These are phyloP conservation scores for Poeciliopsis occidentalis DNA, from an alignment of 2,113 vertebrate species.

Conservation along the genomic window DNA sequence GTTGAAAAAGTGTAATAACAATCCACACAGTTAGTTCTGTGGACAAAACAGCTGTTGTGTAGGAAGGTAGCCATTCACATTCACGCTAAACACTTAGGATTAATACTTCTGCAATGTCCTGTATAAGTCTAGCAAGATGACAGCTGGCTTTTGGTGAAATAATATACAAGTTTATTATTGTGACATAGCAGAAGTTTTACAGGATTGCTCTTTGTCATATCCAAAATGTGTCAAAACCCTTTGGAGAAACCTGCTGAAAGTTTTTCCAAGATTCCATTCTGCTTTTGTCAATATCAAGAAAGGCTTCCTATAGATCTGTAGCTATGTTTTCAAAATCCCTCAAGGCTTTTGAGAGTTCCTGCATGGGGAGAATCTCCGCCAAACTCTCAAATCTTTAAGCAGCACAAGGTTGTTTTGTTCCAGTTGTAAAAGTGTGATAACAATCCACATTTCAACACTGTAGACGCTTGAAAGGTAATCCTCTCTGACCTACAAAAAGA, in stretches of 20 bases:
- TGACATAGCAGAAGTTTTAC: neutral
- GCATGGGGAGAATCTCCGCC: neutral
- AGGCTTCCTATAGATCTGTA: too few relatives aligned
- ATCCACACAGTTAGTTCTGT: constrained; percentile 62
- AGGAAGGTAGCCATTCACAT: constrained; percentile 65
- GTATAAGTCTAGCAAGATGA: neutral
- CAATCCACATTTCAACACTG: too few relatives aligned
- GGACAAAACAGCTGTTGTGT: constrained; percentile 55
- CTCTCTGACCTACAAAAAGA: too few relatives aligned
- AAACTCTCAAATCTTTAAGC: neutral
- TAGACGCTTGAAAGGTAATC: too few relatives aligned
- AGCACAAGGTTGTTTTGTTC: neutral
- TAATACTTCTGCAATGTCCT: neutral
- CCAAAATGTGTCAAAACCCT: neutral
- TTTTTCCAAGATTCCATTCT: too few relatives aligned
- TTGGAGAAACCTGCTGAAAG: neutral
- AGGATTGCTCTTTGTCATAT: too few relatives aligned
- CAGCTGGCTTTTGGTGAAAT: neutral
- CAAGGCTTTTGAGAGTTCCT: too few relatives aligned
- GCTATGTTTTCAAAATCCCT: too few relatives aligned
- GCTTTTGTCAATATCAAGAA: too few relatives aligned
- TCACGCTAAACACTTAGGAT: neutral
- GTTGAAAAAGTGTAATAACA: constrained; percentile 69
- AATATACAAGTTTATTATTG: neutral
- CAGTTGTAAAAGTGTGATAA: neutral